phyloP scores from a whole-genome alignment of 2,888 invertebrate species.

The Pterobdella sp. region DNA sequence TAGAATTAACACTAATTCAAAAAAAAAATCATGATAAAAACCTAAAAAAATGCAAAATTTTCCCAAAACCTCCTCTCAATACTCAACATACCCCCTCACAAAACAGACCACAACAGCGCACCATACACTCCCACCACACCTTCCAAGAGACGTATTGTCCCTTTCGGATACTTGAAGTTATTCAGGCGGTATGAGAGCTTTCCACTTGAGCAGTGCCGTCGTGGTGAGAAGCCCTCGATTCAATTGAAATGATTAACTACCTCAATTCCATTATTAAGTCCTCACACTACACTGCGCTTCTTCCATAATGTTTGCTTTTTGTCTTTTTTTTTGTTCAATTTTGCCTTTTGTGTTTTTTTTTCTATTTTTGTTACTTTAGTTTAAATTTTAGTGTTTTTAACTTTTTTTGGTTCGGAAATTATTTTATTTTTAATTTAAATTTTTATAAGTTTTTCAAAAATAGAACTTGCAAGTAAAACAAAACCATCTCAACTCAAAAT shows the following conservation, averaged over 20 bases:
- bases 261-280: not conserved
- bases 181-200: not conserved
- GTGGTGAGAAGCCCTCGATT: not conserved
- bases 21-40: too few relatives aligned
- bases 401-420: not conserved
- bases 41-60: not conserved
- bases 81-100: not conserved
- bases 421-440: not conserved
- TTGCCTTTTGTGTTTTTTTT: too few relatives aligned
- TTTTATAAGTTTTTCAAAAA: not conserved
- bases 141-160: not conserved
- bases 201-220: not conserved
- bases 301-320: not conserved
- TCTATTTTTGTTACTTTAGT: too few relatives aligned
- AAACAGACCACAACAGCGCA: not conserved
- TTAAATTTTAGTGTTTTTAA: too few relatives aligned
- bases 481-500: too few relatives aligned
- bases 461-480: too few relatives aligned
- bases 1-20: too few relatives aligned
- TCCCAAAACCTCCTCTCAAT: not conserved
- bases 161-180: not conserved
- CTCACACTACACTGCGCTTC: not conserved
- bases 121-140: too few relatives aligned
- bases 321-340: not conserved
- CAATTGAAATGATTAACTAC: not conserved